Conservation (phyloP, 92 coral and sea anemone genomes). For the Zoanthus sociatus region DNA sequence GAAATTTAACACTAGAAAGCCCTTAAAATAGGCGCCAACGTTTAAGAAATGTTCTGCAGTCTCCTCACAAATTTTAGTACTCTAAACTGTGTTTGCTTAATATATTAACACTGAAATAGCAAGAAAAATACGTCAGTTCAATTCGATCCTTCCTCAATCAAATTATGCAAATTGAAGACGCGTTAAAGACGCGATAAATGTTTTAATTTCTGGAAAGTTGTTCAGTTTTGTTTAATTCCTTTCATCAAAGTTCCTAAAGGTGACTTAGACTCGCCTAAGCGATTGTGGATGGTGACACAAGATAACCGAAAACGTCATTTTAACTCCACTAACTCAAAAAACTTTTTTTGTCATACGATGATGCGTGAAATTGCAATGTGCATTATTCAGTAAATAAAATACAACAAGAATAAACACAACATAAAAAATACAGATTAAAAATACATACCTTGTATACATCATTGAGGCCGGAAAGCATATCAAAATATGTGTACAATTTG, state of each 20-base stretch:
- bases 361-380: not conserved
- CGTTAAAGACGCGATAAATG: not conserved
- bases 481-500: constrained; percentile 95
- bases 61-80: not conserved
- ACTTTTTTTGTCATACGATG: not conserved
- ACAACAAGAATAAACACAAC: not conserved
- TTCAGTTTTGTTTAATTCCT: not conserved
- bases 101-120: not conserved
- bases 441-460: constrained; percentile 94
- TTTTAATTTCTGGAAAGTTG: not conserved
- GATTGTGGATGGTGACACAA: not conserved
- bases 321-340: not conserved
- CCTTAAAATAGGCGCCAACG: not conserved
- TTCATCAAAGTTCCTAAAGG: not conserved
- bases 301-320: not conserved
- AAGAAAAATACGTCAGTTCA: not conserved
- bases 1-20: constrained; percentile 14
- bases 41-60: not conserved
- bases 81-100: not conserved
- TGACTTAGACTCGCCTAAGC: not conserved
- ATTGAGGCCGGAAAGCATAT: constrained; percentile 95
- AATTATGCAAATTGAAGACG: not conserved
- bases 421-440: constrained; percentile 1
- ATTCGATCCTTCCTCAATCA: not conserved
- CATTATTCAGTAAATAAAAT: not conserved